These are phyloP conservation scores for Chascanopsetta lugubris DNA, from an alignment of 2,113 vertebrate species.

Conservation along the genomic window DNA sequence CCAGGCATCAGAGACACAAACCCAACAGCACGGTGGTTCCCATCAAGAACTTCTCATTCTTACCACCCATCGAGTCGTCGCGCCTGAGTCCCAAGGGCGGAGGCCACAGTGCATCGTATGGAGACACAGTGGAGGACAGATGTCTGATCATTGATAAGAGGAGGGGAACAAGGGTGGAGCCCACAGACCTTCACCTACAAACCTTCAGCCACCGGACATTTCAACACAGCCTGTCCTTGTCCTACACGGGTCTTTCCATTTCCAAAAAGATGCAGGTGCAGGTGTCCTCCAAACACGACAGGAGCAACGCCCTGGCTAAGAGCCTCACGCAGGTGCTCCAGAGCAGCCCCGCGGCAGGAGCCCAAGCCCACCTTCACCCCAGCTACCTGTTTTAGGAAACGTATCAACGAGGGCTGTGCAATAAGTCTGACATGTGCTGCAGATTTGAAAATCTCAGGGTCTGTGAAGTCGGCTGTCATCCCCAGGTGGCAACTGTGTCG, in stretches of 20 bases:
- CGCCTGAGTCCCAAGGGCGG: conserved; percentile 11
- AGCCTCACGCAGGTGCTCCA: conserved; percentile 49
- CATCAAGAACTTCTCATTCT: conserved; percentile 69
- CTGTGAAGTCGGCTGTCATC: background rate
- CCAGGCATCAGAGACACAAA: conserved; percentile 39
- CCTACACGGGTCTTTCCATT: conserved; percentile 36
- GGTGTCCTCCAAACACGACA: conserved; percentile 37
- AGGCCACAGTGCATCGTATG: conserved; percentile 9
- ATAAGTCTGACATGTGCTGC: background rate
- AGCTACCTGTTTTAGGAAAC: conserved; percentile 70
- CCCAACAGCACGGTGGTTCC: conserved; percentile 43
- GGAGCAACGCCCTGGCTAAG: conserved; percentile 38
- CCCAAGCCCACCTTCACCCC: conserved; percentile 21
- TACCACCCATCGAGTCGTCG: conserved; percentile 71
- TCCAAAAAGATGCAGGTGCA: conserved; percentile 43
- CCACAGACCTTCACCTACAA: background rate
- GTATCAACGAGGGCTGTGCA: conserved; percentile 5
- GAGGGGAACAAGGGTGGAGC: conserved; percentile 23
- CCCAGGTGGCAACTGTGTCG: background rate
- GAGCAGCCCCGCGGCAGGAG: conserved; percentile 41
- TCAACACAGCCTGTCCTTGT: conserved; percentile 49
- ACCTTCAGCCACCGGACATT: conserved; percentile 42
- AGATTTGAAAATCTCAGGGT: conserved; percentile 3
- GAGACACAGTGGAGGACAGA: conserved; percentile 13
- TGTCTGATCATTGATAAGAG: conserved; percentile 19